Evolutionary conservation across 2,797 vertebrate genomes (phyloP).

Genomic region (Toxotes lorentzi): DNA sequence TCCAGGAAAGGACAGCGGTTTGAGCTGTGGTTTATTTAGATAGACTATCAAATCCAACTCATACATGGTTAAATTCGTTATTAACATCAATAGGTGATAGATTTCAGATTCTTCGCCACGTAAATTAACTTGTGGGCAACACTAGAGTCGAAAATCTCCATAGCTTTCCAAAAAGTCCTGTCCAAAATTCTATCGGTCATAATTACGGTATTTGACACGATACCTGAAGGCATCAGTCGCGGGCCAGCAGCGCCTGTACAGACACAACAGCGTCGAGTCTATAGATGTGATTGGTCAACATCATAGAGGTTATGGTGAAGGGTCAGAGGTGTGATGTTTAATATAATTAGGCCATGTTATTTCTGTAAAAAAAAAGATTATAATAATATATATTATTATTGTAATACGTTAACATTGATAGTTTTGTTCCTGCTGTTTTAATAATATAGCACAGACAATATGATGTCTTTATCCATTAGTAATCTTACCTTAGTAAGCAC

Average conservation of each 20-base stretch:
- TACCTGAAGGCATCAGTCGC: conserved; percentile 22
- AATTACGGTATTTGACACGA: background rate
- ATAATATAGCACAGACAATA: background rate
- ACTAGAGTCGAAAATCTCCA: background rate
- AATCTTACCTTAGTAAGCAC: background rate
- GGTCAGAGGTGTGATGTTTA: background rate
- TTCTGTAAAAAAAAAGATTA: background rate
- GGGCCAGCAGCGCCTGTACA: background rate
- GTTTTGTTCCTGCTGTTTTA: background rate
- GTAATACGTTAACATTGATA: background rate
- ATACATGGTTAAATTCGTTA: background rate
- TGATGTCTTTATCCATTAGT: background rate
- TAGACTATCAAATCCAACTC: background rate
- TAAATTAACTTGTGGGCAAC: background rate
- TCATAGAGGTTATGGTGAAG: background rate
- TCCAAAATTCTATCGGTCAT: accelerated
- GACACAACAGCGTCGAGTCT: background rate
- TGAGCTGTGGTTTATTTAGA: no score
- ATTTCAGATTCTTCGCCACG: accelerated
- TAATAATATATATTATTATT: no score
- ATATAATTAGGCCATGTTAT: background rate
- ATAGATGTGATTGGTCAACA: conserved; percentile 16
- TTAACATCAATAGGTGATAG: background rate
- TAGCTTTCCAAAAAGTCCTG: background rate
- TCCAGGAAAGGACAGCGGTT: background rate